These are phyloP conservation scores for Cryptocephalus moraei DNA, from an alignment of 2,888 invertebrate species.

Conservation along the genomic window DNA sequence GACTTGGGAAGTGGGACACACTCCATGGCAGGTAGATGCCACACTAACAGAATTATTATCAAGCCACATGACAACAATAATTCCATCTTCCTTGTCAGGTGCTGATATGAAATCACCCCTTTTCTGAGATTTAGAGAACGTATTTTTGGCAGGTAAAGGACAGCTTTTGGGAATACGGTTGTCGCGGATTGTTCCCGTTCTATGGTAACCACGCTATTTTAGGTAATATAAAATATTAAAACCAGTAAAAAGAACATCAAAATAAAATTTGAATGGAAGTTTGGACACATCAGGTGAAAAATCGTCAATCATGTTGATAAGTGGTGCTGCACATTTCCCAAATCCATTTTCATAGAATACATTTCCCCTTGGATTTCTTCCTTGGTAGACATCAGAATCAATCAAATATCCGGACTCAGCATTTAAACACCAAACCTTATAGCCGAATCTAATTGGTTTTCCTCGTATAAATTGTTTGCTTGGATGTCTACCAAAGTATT, in stretches of 20 bases:
- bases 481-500: constrained; percentile 18
- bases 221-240: constrained; percentile 15
- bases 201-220: constrained; percentile 12
- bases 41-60: constrained; percentile 17
- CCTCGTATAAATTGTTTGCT: constrained; percentile 25
- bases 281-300: constrained; percentile 1
- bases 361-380: constrained; percentile 11
- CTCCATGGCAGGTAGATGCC: constrained; percentile 6
- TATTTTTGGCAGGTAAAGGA: constrained; percentile 4
- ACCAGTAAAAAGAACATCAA: constrained; percentile 20
- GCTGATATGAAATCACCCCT: constrained; percentile 3
- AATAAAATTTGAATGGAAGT: constrained; percentile 7
- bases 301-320: constrained; percentile 9
- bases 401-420: constrained; percentile 22
- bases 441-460: constrained; percentile 27
- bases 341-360: constrained; percentile 3
- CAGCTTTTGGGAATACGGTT: constrained; percentile 10
- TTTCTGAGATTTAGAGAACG: constrained; percentile 2
- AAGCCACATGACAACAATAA: constrained; percentile 14
- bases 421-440: constrained; percentile 26
- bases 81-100: constrained; percentile 8
- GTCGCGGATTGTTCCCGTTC: constrained; percentile 19
- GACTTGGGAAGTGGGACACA: constrained; percentile 2
- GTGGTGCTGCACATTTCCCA: constrained; percentile 8
- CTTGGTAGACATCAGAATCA: constrained; percentile 26